Evolutionary conservation across 2,113 vertebrate species (phyloP).

Genomic region (Passer domesticus): DNA sequence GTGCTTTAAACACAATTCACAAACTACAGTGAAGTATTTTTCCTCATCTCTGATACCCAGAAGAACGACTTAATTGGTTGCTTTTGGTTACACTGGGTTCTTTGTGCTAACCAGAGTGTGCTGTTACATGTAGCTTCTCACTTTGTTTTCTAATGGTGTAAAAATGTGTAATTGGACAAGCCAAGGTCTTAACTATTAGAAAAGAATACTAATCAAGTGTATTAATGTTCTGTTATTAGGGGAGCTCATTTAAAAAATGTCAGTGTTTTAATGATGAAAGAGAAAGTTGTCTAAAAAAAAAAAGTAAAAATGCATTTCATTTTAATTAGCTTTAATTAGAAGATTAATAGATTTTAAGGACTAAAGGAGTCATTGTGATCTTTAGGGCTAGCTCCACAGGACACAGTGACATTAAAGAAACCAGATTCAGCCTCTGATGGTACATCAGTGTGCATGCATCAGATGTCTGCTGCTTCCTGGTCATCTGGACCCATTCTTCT

Average conservation of each 20-base stretch:
- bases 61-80: background rate
- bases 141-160: background rate
- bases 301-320: constrained; percentile 12
- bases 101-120: background rate
- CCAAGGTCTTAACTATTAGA: constrained; percentile 3
- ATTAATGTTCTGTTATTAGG: constrained; percentile 24
- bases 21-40: background rate
- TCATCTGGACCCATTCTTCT: background rate
- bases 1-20: background rate
- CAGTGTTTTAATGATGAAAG: constrained; percentile 46
- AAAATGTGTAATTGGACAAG: constrained; percentile 43
- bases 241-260: constrained; percentile 38
- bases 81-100: background rate
- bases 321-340: constrained; percentile 58
- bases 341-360: constrained; percentile 46
- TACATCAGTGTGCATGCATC: background rate
- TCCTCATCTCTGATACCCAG: background rate
- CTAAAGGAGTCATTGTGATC: background rate
- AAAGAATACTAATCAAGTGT: constrained; percentile 39
- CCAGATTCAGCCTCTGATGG: background rate
- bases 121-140: background rate
- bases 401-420: background rate
- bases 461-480: background rate
- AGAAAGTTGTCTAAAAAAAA: constrained; percentile 28
- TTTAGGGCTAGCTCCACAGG: background rate